Percentiles rank a stretch among this genome's conserved stretches.
phyloP scores from a whole-genome alignment of 1,140 invertebrate genomes.

The Trachymyrmex septentrionalis region DNA sequence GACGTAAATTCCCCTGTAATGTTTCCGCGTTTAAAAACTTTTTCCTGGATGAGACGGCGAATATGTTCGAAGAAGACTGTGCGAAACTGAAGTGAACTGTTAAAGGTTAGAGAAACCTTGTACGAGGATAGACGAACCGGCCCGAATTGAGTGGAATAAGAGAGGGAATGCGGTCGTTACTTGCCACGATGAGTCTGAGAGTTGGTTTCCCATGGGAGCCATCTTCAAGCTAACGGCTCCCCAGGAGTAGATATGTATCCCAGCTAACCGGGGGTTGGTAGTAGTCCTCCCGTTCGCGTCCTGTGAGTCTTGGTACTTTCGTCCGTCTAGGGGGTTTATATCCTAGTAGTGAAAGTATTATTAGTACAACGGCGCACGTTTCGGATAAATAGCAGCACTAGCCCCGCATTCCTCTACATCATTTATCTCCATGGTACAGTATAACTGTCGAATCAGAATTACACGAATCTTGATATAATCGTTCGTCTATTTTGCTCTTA shows the following conservation, averaged over 20 bases:
- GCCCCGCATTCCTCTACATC: slow-evolving; percentile 41
- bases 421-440: slow-evolving; percentile 13
- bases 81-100: slow-evolving; percentile 73
- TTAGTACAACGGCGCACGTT: slow-evolving; percentile 56
- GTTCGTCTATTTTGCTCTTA: slow-evolving; percentile 24
- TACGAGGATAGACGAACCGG: slow-evolving; percentile 75
- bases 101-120: slow-evolving; percentile 74
- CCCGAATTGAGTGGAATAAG: slow-evolving; percentile 77
- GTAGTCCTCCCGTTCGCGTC: slow-evolving; percentile 48
- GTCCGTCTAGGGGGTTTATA: slow-evolving; percentile 72
- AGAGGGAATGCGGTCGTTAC: slow-evolving; percentile 78
- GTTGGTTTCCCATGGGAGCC: slow-evolving; percentile 82
- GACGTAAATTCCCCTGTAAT: slow-evolving; percentile 1
- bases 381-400: slow-evolving; percentile 24
- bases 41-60: slow-evolving; percentile 47
- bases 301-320: slow-evolving; percentile 74
- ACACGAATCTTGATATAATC: slow-evolving; percentile 35
- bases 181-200: slow-evolving; percentile 83
- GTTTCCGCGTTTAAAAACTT: slow-evolving; percentile 19
- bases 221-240: slow-evolving; percentile 82
- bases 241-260: slow-evolving; percentile 81
- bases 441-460: slow-evolving; percentile 19
- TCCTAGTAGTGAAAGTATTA: slow-evolving; percentile 78
- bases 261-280: slow-evolving; percentile 65
- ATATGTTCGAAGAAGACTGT: slow-evolving; percentile 50